Base-by-base conservation (phyloP, 53 echinoderm and acorn worm species). In the Paracentrotus lividus region DNA sequence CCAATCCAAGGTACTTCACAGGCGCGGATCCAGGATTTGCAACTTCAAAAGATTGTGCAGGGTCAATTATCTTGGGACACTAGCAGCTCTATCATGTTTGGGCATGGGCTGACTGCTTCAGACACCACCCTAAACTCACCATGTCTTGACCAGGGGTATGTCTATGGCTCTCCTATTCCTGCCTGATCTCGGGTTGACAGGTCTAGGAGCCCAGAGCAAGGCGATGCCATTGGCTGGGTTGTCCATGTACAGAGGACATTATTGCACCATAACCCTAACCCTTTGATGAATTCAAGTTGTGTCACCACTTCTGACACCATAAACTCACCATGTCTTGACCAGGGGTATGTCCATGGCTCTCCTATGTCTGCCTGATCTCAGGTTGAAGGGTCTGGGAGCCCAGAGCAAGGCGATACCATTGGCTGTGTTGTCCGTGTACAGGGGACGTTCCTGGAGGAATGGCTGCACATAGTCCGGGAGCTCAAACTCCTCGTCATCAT, bases 401-500 rank as follows among this genome's bases (percentile, higher is more conserved):
- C 98, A 98, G 23, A 98, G 95, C 1, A 98, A 93, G 42, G 98
- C 98, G 7, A 98, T 98, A 5, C 98, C 98, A 89, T 97, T 98
- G 52, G 97, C 98, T 76, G 98, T 97, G 93, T 98, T 96, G 93
- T 98, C 98, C 72, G 98, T 98, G 95, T 98, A 98, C 26, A 98
- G 96, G 18, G 98, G 98, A 8, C 96, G 95, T 55, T 98, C 98
- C 86, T 98, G 97, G 5, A 98, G 95, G 96, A 98, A 98, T 9
- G 98, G 97, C 60, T 97, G 92, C 8, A 97, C 95, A 38, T 95
- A 97, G 33, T 98, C 98, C 44, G 98, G 98, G 2, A 98, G 94
- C 94, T 98, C 98, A 96, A 98, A 98, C 92, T 97, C 97, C 77
- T 98, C 98, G 31, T 97, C 97, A 68, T 98, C 98, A 51, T 98